Evolutionary conservation across 2,888 invertebrate species (phyloP), one percentile per base, ranked within the genome.

Genomic region (Byasa hedistus): DNA sequence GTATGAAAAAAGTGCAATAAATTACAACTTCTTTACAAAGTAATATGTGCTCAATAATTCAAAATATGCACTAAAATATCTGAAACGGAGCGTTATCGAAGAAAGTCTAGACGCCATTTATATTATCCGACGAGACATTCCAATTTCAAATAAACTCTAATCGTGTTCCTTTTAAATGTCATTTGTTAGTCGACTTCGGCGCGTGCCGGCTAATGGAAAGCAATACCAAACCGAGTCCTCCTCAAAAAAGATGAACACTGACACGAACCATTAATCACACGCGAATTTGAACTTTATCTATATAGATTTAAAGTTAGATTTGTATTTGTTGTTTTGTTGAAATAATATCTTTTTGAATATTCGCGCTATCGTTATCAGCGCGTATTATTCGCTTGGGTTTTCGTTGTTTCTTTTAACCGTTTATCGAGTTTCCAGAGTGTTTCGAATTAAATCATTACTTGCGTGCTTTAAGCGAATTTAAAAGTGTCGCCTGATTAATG

Each of bases 151-250:
- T 81, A 68, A 70, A 71, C 83, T 85, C 78, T 83, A 87, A 85
- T 87, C 85, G 84, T 86, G 83, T 86, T 87, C 82, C 83, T 85
- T 85, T 78, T 81, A 88, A 87, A 86, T 86, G 86, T 86, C 86
- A 87, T 88, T 89, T 87, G 84, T 87, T 86, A 86, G 82, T 85
- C 79, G 85, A 85, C 78, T 79, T 78, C 83, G 86, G 87, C 89
- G 85, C 90, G 90, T 90, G 90, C 90, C 86, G 79, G 76, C 87
- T 90, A 89, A 90, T 90, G 89, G 89, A 89, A 87, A 86, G 89
- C 85, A 79, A 83, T 81, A 81, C 79, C 79, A 77, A 82, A 77
- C 76, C 79, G 79, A 81, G 82, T 83, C 78, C 79, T 83, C 84
- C 81, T 79, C 70, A 78, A 84, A 85, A 82, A 85, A 80, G 81